phyloP scores from a whole-genome alignment of 2,797 vertebrate genomes.

The Notamacropus eugenii region DNA sequence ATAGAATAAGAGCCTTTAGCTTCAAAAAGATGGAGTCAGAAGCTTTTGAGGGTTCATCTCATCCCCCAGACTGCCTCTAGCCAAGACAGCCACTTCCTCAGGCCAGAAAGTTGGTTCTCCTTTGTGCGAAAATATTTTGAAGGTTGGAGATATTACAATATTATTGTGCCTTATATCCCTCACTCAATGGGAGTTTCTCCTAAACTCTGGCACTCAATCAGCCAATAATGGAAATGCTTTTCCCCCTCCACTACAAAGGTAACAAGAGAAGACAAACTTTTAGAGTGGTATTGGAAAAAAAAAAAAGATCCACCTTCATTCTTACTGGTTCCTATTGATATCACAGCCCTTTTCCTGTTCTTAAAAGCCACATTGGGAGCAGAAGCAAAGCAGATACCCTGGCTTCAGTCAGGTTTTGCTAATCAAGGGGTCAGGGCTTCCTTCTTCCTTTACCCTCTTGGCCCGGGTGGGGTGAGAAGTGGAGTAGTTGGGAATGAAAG shows the following conservation, averaged over 20 bases:
- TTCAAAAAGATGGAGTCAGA: background rate
- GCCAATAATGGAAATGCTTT: background rate
- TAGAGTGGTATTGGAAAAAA: background rate
- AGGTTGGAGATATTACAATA: background rate
- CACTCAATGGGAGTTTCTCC: background rate
- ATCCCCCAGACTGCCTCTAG: background rate
- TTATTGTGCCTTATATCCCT: background rate
- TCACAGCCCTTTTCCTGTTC: background rate
- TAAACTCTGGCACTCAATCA: background rate
- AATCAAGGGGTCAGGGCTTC: background rate
- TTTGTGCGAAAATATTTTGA: background rate
- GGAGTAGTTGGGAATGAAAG: background rate
- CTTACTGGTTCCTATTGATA: background rate
- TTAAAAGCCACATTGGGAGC: slow-evolving; percentile 44
- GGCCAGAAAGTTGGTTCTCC: background rate
- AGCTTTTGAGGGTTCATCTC: background rate
- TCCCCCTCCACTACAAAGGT: background rate
- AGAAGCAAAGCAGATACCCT: background rate
- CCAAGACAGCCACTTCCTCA: background rate
- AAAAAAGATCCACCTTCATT: background rate
- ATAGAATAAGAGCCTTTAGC: background rate
- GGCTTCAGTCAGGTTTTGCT: background rate
- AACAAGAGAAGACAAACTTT: background rate
- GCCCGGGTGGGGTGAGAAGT: background rate
- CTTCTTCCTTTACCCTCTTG: background rate